Percentiles rank a stretch among this genome's conserved stretches.
phyloP scores from a whole-genome alignment of 2,797 vertebrate species.

The Denticeps clupeoides region DNA sequence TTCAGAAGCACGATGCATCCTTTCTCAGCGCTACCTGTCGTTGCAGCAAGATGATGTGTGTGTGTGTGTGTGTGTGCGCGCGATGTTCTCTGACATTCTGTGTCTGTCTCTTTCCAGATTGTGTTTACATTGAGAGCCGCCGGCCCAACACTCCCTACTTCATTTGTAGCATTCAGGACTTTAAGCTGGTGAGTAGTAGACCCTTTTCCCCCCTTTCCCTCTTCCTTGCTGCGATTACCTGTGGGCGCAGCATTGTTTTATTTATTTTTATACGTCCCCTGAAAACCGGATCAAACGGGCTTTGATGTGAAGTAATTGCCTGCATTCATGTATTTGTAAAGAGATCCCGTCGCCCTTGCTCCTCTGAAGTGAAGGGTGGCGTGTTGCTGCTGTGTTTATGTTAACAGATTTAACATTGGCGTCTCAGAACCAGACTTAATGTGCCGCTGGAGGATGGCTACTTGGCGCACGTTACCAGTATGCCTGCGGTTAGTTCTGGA shows the following conservation, averaged over 20 bases:
- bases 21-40: no score
- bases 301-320: conserved; percentile 24
- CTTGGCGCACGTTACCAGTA: no score
- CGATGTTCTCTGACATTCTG: neutral
- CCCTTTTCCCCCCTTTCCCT: conserved; percentile 13
- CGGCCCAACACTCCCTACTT: conserved; percentile 97
- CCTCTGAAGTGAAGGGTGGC: no score
- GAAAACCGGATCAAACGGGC: conserved; percentile 26
- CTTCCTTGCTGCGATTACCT: conserved; percentile 2
- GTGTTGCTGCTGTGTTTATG: no score
- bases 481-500: no score
- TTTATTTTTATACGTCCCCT: conserved; percentile 8
- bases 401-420: no score
- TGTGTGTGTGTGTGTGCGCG: no score
- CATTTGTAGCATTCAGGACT: conserved; percentile 99
- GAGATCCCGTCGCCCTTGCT: no score
- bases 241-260: conserved; percentile 8
- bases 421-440: no score
- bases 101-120: conserved; percentile 69
- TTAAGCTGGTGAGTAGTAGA: conserved; percentile 91
- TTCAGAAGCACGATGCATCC: no score
- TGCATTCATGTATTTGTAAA: conserved; percentile 17
- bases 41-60: no score
- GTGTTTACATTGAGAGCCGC: conserved; percentile 97
- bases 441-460: no score